Conservation (phyloP, 2,113 vertebrate genomes). For the Marmota monax region DNA sequence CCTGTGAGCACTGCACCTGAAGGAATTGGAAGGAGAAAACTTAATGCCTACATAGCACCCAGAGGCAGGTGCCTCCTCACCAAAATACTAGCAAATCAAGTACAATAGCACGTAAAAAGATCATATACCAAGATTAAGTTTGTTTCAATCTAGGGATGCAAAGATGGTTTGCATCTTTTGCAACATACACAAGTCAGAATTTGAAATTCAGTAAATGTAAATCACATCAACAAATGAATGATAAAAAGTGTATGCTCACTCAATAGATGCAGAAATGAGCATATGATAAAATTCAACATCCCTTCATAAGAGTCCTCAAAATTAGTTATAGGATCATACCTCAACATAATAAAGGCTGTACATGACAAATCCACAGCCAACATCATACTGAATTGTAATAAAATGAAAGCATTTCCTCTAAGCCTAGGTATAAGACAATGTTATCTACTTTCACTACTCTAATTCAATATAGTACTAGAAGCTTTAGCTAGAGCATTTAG, state of each 20-base stretch:
- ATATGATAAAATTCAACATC: background rate
- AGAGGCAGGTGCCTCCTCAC: background rate
- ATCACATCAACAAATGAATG: background rate
- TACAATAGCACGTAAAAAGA: background rate
- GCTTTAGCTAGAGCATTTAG: background rate
- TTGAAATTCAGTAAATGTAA: background rate
- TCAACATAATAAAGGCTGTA: background rate
- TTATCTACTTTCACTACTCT: background rate
- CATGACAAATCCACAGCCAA: background rate
- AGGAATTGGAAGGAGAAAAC: background rate
- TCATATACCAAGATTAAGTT: background rate
- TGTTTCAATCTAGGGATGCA: background rate
- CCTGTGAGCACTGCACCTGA: background rate
- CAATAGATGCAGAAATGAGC: background rate
- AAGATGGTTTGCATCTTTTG: background rate
- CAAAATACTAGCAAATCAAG: background rate
- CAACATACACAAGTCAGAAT: background rate
- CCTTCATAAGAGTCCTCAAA: background rate
- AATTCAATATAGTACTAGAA: background rate
- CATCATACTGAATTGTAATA: background rate
- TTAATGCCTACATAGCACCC: background rate
- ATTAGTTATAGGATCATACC: background rate
- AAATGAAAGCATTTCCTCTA: background rate
- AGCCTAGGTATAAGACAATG: background rate
- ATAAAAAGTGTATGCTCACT: background rate